Base-by-base conservation (phyloP, 2,888 invertebrate species). In the Cheilosia vernalis region DNA sequence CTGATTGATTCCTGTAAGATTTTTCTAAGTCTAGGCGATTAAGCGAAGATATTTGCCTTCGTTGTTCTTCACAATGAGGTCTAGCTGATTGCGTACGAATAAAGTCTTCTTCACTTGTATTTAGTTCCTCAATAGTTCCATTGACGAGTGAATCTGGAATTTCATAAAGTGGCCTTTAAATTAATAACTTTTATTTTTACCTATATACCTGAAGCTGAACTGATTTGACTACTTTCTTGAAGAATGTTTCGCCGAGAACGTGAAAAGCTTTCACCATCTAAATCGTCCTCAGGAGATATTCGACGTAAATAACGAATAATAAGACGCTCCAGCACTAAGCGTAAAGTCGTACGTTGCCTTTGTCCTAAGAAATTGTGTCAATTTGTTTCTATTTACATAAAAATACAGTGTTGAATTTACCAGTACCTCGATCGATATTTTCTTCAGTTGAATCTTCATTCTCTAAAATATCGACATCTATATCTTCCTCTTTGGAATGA, bases 291-390 rank as follows among this genome's bases (percentile, higher is more conserved):
- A 1, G 88, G 88, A 60, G 89, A 87, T 64, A 89, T 79, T 78
- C 87, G 84, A 15, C 88, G 77, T 67, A 89, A 86, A 87, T 88
- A 89, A 56, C 88, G 87, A 49, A 88, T 87, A 53, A 89, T 88
- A 55, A 89, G 74, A 24, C 86, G 76, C 69, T 89, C 89, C 15
- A 89, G 76, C 13, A 88, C 88, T 67, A 87, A 79, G 49, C 88
- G 87, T 13, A 89, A 82, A 30, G 87, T 87, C 33, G 86, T 73
- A 17, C 87, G 87, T 47, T 74, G 84, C 70, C 86, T 76, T 56
- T 87, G 79, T 33, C 40, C 87, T 85, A 66, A 33, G 15, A 79
- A 21, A 47, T 10, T 21, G 37, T 6, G 44, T 17, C 13, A 30
- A 17, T 24, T 51, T 24, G 15, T 24, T 9, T 4, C 5, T 15